Base-by-base conservation (phyloP, 2,113 vertebrate species). In the Phodopus roborovskii region DNA sequence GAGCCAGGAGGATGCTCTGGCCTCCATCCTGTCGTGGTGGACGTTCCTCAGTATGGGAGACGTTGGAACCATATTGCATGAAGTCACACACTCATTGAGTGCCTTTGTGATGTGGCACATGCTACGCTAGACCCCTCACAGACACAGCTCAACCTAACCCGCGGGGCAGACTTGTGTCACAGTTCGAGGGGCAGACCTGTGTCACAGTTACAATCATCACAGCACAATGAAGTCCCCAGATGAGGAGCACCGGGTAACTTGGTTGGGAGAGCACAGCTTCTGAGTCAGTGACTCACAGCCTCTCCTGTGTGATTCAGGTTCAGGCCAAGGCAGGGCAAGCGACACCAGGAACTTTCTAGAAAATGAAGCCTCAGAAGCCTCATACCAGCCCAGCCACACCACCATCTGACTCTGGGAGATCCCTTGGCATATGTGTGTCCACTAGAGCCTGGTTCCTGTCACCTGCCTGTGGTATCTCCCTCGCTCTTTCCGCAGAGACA, bases 401-500 rank as follows among this genome's bases (percentile, higher is more conserved):
- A 70, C 45, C 48, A 2, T 33, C 71, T 28, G 66, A 71, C 1
- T n/a, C 20, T 28, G 7, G 16, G 0, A 6, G 50, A 5, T 28
- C 26, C 79, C 53, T 36, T 60, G 56, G 10, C 42, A 73, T 7
- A 3, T 0, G 0, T 1, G 19, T 1, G 33, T 45, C 5, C 2
- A 2, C 36, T 3, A 4, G 30, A 9, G 28, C 28, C 1, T 19
- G 36, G 30, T 48, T 20, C 36, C 5, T 20, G 15, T 20, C 33
- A 0, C 28, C 10, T 5, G 30, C 53, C 2, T 0, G 9, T 4
- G 1, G 2, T 6, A 17, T 6, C 8, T 33, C 79, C 17, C 20
- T 86, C 19, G 1, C 19, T 26, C 3, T 24, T 50, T 68, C 84
- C 30, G 5, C 12, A 36, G 66, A 7, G 19, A 19, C 42, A 50